These are phyloP conservation scores for Sesia apiformis DNA, from an alignment of 2,888 invertebrate genomes.

Conservation along the genomic window DNA sequence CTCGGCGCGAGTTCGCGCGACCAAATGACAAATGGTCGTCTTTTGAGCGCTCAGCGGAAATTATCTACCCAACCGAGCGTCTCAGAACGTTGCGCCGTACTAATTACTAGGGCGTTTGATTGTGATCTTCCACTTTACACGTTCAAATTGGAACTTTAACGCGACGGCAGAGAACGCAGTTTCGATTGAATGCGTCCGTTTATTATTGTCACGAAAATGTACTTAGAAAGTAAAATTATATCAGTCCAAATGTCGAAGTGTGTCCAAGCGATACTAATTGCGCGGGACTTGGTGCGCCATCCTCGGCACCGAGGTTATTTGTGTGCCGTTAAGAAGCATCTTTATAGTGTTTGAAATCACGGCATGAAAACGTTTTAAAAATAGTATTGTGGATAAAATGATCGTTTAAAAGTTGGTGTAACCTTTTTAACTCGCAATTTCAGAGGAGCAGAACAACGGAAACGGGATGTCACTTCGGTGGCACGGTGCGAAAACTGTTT, in stretches of 20 bases:
- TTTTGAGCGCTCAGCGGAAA: slow-evolving; percentile 72
- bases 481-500: no score
- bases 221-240: slow-evolving; percentile 71
- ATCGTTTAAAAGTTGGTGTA: no score
- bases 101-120: slow-evolving; percentile 72
- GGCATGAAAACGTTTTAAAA: slow-evolving; percentile 47
- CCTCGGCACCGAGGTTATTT: slow-evolving; percentile 35
- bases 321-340: slow-evolving; percentile 51
- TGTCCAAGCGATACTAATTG: slow-evolving; percentile 73
- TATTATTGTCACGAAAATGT: slow-evolving; percentile 29
- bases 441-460: no score
- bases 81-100: slow-evolving; percentile 59
- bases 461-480: no score
- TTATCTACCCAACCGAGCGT: slow-evolving; percentile 70
- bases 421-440: no score
- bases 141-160: slow-evolving; percentile 30
- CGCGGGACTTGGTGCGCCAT: slow-evolving; percentile 31
- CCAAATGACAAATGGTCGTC: slow-evolving; percentile 70
- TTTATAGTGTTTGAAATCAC: slow-evolving; percentile 44
- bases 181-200: slow-evolving; percentile 14
- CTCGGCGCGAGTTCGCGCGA: slow-evolving; percentile 56
- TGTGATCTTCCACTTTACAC: slow-evolving; percentile 45
- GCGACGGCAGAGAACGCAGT: slow-evolving; percentile 23
- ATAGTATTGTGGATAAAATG: slow-evolving; percentile 18
- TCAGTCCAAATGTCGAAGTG: slow-evolving; percentile 63